Conservation (phyloP, 2,113 vertebrate species). For the Corythaixoides concolor region DNA sequence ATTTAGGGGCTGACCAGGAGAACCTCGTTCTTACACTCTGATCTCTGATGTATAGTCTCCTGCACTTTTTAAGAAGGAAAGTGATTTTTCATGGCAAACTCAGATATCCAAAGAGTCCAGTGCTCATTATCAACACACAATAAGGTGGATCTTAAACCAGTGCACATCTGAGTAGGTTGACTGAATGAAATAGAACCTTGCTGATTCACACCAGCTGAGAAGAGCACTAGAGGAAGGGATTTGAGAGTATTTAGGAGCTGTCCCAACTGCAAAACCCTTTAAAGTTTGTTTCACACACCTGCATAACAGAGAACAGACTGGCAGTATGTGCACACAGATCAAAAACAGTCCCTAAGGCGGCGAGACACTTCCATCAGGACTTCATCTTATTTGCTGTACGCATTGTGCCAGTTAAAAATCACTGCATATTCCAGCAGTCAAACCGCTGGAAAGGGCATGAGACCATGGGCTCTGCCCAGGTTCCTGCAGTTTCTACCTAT, state of each 20-base stretch:
- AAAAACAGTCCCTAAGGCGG: background rate
- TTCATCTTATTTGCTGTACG: background rate
- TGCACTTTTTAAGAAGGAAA: background rate
- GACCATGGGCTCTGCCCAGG: rapidly evolving
- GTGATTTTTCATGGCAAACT: background rate
- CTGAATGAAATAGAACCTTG: background rate
- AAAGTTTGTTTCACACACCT: background rate
- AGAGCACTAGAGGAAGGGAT: background rate
- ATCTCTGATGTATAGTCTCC: background rate
- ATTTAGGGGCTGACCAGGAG: background rate
- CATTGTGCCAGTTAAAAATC: background rate
- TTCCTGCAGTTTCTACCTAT: background rate
- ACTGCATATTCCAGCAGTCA: background rate
- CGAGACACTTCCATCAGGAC: background rate
- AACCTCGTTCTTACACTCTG: background rate
- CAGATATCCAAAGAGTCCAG: background rate
- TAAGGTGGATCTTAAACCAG: background rate
- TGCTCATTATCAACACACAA: rapidly evolving
- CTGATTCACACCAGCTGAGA: background rate
- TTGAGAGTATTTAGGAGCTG: background rate
- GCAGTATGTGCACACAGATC: too few relatives aligned
- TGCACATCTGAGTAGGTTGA: background rate
- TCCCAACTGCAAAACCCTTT: background rate
- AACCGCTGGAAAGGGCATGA: background rate
- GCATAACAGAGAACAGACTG: background rate